Base-by-base conservation (phyloP, 2,113 vertebrate species). In the Corapipo altera region DNA sequence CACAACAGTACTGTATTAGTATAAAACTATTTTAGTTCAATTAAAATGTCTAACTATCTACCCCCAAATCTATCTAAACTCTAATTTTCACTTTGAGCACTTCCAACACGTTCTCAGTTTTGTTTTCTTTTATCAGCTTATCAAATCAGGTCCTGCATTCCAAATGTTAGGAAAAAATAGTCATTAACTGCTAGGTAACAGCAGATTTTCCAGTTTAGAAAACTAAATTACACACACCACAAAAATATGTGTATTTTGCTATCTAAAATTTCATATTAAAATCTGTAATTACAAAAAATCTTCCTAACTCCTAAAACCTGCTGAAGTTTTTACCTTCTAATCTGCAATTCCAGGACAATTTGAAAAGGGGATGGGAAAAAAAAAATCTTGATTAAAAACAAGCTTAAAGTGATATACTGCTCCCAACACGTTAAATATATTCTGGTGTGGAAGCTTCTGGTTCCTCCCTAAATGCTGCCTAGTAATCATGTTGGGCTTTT, bases 41-140 rank as follows among this genome's bases (percentile, higher is more conserved):
- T 98, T 98, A 98, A 98, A 98, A 98, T 96, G 97, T 98, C 98
- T 98, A 98, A 97, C 97, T 97, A 98, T 97, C 98, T 97, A 96
- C 91, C 93, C 85, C 94, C 96, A 97, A 97, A 97, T 93, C 97
- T 93, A 98, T 95, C 96, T 97, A 97, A 98, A 98, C 97, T 96
- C 85, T 95, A 98, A 98, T 98, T 98, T 98, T 98, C 97, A 96
- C 76, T 97, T 96, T 89, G 91, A 98, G 94, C 85, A 97, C 79
- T 97, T 97, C 93, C 95, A 97, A 90, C 44, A 88, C 54, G 49
- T 89, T 96, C 91, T 95, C 96, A 86, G 95, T 97, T 97, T 97
- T 98, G 95, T 97, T 97, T 97, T 96, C 90, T 96, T 97, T 97
- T 96, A 98, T 95, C 94, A 95, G 96, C 91, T 94, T 97, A 97